A percentile compares a stretch with the other conserved stretches of the same genome.
Conservation (phyloP, 2,113 vertebrate genomes). For the Mesocricetus auratus region DNA sequence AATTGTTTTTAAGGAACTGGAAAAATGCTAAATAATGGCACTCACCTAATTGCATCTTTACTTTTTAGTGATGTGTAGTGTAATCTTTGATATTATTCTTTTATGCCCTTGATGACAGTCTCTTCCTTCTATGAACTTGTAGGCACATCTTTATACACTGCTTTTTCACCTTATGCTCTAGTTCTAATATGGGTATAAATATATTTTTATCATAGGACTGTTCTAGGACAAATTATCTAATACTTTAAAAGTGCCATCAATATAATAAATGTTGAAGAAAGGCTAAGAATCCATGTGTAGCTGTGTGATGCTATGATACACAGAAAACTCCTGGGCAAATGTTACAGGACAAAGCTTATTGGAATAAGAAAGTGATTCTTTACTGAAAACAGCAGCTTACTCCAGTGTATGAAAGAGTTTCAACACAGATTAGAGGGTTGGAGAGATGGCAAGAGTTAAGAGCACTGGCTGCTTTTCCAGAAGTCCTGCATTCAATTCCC, state of each 20-base stretch:
- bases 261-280: background rate
- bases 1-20: background rate
- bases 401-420: background rate
- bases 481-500: too few species aligned
- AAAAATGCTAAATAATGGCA: background rate
- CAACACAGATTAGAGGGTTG: background rate
- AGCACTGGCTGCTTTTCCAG: too few species aligned
- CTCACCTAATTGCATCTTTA: fast-evolving
- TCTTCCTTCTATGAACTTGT: background rate
- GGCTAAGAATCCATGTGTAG: background rate
- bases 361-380: background rate
- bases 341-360: background rate
- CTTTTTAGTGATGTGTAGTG: background rate
- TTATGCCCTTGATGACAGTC: background rate
- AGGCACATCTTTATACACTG: background rate
- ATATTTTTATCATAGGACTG: background rate
- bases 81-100: background rate
- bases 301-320: background rate
- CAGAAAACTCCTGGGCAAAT: background rate
- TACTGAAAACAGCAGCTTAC: background rate
- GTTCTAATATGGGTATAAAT: background rate
- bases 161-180: background rate
- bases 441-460: too few species aligned
- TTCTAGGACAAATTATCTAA: conserved; percentile 4
- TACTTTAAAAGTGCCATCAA: background rate